Evolutionary conservation across 2,113 vertebrate species (phyloP).

Genomic region (Pseudorasbora parva): DNA sequence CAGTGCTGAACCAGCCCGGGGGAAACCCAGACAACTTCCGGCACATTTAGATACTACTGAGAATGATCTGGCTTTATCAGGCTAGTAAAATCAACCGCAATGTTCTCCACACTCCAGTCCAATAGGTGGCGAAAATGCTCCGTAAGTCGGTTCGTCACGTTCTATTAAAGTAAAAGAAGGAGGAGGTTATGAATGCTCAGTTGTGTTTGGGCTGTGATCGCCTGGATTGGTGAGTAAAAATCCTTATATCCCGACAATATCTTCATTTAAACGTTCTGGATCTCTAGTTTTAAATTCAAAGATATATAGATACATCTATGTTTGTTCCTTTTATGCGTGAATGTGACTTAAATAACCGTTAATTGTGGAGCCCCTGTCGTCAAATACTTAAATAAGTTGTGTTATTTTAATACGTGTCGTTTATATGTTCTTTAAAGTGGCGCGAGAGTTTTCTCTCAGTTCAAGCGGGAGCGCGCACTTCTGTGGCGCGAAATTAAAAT

Average conservation of each 20-base stretch:
- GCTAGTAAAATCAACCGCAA: too few relatives aligned
- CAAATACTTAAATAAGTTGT: neutral
- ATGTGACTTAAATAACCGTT: neutral
- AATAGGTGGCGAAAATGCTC: neutral
- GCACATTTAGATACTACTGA: too few relatives aligned
- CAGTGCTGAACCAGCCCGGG: too few relatives aligned
- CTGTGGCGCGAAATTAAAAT: too few relatives aligned
- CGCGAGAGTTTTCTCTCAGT: neutral
- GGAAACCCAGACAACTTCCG: too few relatives aligned
- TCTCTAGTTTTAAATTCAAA: neutral
- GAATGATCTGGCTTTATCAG: too few relatives aligned
- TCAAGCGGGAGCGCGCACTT: neutral
- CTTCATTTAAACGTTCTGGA: neutral
- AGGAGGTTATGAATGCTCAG: neutral
- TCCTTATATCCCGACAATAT: neutral
- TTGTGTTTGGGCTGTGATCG: neutral
- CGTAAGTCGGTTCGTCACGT: neutral
- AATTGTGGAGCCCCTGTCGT: neutral
- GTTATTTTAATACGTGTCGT: neutral
- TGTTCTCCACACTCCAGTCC: slow-evolving; percentile 9
- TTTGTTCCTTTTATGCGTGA: neutral
- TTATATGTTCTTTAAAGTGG: neutral
- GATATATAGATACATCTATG: neutral
- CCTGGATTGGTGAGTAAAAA: neutral
- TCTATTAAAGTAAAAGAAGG: neutral